Base-by-base conservation (phyloP, 2,113 vertebrate genomes). In the Conger conger region DNA sequence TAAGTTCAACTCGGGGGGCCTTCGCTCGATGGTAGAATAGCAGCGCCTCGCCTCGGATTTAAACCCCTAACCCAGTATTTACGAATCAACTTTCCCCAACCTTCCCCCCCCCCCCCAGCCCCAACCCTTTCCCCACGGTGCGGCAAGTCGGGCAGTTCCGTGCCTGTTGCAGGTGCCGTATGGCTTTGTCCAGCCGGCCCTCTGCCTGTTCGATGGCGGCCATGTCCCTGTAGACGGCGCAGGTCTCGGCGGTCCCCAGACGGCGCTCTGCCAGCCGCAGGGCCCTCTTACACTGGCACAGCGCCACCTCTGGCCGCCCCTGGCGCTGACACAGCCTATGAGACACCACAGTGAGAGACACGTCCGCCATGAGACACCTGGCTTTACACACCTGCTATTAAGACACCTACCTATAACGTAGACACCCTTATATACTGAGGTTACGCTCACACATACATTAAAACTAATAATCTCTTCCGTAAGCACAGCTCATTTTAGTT, bases 121-220 rank as follows among this genome's bases (percentile, higher is more conserved):
- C n/a, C n/a, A n/a, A n/a, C n/a, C n/a, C n/a, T n/a, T n/a, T n/a
- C n/a, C n/a, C 35, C 36, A 76, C n/a, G 5, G 76, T 77, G 54
- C 0, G 18, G 15, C 54, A 9, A 17, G 13, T 16, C 1, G 30
- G 15, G 36, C 33, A 1, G 50, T 17, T 35, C 27, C 91, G 88
- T 89, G 92, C 92, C 95, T 95, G 92, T 42, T 90, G 79, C 33
- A 95, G 90, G 77, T 94, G 92, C 63, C 90, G 85, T 87, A 94
- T 78, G 20, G 93, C 90, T 54, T 30, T 60, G 0, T 93, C 89
- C 11, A 93, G 76, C 27, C 87, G 57, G n/a, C 92, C 93, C 82
- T 84, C 87, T 40, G 90, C 86, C 83, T 94, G 93, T 79, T 96
- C 94, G 0, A 89, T 94, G 13, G 88, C 84, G 0, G 95, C 95